These are phyloP conservation scores for Eubasilissa splendida DNA, from an alignment of 2,888 invertebrate species.

Conservation along the genomic window DNA sequence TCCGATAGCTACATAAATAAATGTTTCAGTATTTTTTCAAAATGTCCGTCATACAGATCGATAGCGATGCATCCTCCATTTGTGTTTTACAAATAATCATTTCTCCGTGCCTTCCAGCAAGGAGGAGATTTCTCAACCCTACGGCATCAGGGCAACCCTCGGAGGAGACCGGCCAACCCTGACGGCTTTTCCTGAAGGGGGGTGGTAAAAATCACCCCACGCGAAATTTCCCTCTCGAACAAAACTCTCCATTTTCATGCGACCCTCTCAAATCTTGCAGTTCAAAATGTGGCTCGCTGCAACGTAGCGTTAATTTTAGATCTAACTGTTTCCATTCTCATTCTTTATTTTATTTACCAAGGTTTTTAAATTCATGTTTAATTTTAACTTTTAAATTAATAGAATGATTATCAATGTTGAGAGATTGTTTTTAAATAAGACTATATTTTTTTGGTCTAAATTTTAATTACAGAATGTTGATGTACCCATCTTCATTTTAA, in stretches of 20 bases:
- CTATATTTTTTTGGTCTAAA: no score
- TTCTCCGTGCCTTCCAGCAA: constrained; percentile 6
- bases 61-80: constrained; percentile 42
- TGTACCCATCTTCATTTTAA: no score
- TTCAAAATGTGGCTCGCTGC: constrained; percentile 40
- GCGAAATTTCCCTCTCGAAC: constrained; percentile 53
- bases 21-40: background rate
- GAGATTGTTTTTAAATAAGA: no score
- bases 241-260: constrained; percentile 65
- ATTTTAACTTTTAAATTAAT: no score
- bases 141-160: constrained; percentile 26
- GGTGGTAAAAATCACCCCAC: constrained; percentile 54
- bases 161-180: constrained; percentile 51
- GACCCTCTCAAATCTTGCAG: constrained; percentile 61
- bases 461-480: no score
- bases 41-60: constrained; percentile 12
- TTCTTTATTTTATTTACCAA: no score
- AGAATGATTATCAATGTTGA: no score
- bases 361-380: no score
- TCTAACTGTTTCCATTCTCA: background rate
- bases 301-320: background rate
- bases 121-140: constrained; percentile 34
- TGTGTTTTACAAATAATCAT: constrained; percentile 47
- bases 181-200: constrained; percentile 46
- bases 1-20: no score